A percentile compares a stretch with the other conserved stretches of the same genome.
Evolutionary conservation across 53 echinoderm and acorn worm species (phyloP).

Genomic region (Antedon mediterranea): DNA sequence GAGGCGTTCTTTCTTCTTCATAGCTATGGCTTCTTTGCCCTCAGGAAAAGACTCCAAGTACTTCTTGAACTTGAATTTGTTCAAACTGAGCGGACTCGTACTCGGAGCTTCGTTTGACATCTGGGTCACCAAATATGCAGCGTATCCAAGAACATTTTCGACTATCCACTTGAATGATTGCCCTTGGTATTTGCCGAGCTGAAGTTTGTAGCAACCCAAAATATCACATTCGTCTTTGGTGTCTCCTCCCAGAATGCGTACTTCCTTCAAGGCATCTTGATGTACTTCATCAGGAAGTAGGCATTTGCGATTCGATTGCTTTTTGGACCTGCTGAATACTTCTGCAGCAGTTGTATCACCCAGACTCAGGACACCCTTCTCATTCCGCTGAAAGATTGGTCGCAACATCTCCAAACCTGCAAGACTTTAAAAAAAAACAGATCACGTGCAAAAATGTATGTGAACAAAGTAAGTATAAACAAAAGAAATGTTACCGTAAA

Average conservation of each 20-base stretch:
- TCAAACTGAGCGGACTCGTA: constrained; percentile 4
- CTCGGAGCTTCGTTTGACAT: background rate
- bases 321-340: background rate
- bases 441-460: background rate
- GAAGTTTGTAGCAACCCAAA: constrained; percentile 5
- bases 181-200: constrained; percentile 19
- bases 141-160: constrained; percentile 37
- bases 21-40: constrained; percentile 27
- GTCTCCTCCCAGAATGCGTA: constrained; percentile 6
- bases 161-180: constrained; percentile 42
- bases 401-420: background rate
- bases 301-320: background rate
- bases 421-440: background rate
- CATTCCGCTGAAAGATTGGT: background rate
- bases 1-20: constrained; percentile 5
- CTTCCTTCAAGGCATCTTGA: constrained; percentile 8
- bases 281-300: constrained; percentile 6
- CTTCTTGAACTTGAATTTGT: constrained; percentile 29
- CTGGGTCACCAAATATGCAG: constrained; percentile 8
- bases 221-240: constrained; percentile 9
- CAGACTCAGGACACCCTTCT: background rate
- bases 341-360: background rate
- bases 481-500: too few relatives aligned
- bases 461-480: too few relatives aligned
- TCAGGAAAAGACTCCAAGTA: constrained; percentile 37